These are phyloP conservation scores for Drosophila neutralis DNA, from an alignment of 2,888 invertebrate species.

Conservation along the genomic window DNA sequence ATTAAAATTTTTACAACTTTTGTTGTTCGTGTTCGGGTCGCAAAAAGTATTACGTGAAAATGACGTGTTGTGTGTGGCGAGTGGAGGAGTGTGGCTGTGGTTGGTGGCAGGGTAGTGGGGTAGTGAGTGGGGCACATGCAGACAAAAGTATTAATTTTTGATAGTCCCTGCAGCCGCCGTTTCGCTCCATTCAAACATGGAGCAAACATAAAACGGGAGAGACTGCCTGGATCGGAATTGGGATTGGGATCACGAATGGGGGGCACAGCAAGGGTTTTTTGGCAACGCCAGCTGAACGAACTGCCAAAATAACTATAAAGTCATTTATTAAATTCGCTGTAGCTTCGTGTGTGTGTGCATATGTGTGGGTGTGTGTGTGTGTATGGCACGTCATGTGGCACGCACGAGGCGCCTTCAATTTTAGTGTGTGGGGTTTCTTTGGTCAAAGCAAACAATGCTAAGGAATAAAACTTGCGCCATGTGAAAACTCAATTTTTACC, in stretches of 20 bases:
- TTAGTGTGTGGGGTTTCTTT: conserved; percentile 18
- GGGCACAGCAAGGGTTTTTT: conserved; percentile 63
- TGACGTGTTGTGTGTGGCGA: conserved; percentile 57
- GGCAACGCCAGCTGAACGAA: conserved; percentile 20
- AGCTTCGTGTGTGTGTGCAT: conserved; percentile 10
- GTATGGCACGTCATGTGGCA: conserved; percentile 51
- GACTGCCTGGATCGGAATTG: conserved; percentile 9
- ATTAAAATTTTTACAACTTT: conserved; percentile 81
- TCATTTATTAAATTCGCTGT: conserved; percentile 79
- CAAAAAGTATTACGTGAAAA: conserved; percentile 76
- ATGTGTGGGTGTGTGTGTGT: background rate
- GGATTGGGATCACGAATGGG: conserved; percentile 2
- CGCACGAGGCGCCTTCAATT: conserved; percentile 41
- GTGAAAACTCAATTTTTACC: conserved; percentile 79
- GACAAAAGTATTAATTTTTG: conserved; percentile 81
- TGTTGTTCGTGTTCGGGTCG: conserved; percentile 59
- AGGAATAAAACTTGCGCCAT: conserved; percentile 58
- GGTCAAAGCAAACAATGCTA: conserved; percentile 66
- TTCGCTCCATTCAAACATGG: conserved; percentile 33
- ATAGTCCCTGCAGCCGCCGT: conserved; percentile 76
- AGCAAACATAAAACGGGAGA: conserved; percentile 43
- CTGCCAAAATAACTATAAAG: conserved; percentile 73
- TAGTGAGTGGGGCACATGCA: conserved; percentile 27
- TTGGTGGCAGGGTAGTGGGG: background rate
- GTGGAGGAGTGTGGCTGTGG: background rate